Evolutionary conservation across 2,888 invertebrate species (phyloP), one percentile per base, ranked within the genome.

Genomic region (Mesochorus sp.): DNA sequence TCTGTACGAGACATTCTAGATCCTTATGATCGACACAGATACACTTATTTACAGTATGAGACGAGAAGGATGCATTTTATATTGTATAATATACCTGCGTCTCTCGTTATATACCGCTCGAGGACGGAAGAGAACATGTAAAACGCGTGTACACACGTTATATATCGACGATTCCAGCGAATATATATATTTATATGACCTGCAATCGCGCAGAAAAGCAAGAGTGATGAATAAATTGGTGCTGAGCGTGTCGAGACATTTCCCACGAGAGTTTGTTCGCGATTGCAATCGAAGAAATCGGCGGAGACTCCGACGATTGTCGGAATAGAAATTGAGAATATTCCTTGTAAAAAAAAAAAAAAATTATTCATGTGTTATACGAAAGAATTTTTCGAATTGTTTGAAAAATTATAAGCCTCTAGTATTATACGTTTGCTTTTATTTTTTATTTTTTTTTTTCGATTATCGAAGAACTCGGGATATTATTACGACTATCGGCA

Each of bases 51-150:
- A 37, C n/a, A 10, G 37, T 6, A 66, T 17, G 42, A 6, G 12
- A 21, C 5, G 24, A 42, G 14, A 47, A n/a, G 24, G 44, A 57
- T 6, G 19, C 28, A 24, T 26, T 47, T 55, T 17, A 14, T 19
- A 49, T 53, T 57, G 57, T 39, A 74, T n/a, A n/a, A n/a, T n/a
- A n/a, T n/a, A 74, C 59, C 51, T 61, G 75, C 67, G 51, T 61
- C 59, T 47, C 62, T 44, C 44, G 53, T 75, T 57, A 21, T 37
- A n/a, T n/a, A n/a, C n/a, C n/a, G n/a, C 24, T 17, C 64, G 49
- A 73, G 59, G 66, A 74, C 66, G 74, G 51, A 74, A 74, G 66
- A 67, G 55, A n/a, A n/a, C n/a, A n/a, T n/a, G n/a, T n/a, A n/a
- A n/a, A n/a, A n/a, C n/a, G n/a, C n/a, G n/a, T n/a, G n/a, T n/a